Base-by-base conservation (phyloP, 1,140 invertebrate species). In the Heliothis subflexa region DNA sequence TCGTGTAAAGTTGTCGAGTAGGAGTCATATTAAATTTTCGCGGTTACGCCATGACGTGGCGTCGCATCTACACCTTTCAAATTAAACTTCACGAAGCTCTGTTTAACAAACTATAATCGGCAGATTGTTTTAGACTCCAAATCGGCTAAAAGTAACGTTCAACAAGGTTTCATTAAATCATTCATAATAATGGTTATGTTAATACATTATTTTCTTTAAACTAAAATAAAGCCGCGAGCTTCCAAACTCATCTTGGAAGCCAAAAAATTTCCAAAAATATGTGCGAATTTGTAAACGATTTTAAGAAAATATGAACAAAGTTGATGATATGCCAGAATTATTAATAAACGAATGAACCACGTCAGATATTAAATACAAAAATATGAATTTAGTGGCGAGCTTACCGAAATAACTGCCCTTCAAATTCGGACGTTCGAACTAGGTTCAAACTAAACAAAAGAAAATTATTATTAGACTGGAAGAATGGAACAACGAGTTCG, bases 1-100 rank as follows among this genome's bases (percentile, higher is more conserved):
- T 61, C 45, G 21, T 64, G 47, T 76, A 40, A 64, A 64, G 49
- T 64, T 64, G 52, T 76, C 59, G 16, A 76, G 14, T 55, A 49
- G n/a, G 59, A 40, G 21, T 49, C 61, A 64, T 76, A 66, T 76
- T 62, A 76, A 76, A 76, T 76, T 76, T 64, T 62, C 73, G 73
- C 47, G 49, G 47, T 33, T 75, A 12, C 18, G 25, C 3, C 16
- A 25, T 73, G 33, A 21, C 49, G 28, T 18, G 21, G 25, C 59
- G 28, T 18, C 11, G 40, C 45, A 33, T 25, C 72, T 12, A 47
- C 47, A 47, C 55, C 73, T 76, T 64, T 64, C 49, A 76, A 76
- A 76, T 76, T 76, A 76, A 76, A 76, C 73, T 76, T 76, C 40
- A 21, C 21, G 28, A 11, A 12, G 64, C 7, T 45, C 55, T 28